Conservation (phyloP, 2,113 vertebrate genomes). For the Opisthocomus hoazin region DNA sequence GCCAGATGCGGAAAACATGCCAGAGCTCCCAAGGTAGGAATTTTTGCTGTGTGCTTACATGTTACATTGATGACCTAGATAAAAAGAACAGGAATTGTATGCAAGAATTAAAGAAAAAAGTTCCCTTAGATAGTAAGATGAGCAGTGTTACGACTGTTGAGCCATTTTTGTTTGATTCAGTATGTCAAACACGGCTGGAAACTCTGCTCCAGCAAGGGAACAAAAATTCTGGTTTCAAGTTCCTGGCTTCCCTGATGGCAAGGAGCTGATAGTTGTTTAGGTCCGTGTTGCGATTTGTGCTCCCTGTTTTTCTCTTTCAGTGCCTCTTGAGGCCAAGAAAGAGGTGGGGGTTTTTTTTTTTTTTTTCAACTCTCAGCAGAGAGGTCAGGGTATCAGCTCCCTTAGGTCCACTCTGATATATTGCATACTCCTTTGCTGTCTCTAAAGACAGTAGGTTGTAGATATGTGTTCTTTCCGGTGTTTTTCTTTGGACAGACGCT, state of each 20-base stretch:
- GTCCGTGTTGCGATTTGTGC: not conserved
- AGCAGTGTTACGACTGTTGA: not conserved
- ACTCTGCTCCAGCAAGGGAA: not conserved
- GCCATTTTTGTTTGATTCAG: not conserved
- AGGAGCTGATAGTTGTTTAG: not conserved
- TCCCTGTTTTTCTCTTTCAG: not conserved
- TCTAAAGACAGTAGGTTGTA: not conserved
- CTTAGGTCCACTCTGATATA: not conserved
- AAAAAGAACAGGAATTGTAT: not conserved
- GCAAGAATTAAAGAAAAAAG: not conserved
- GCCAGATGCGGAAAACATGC: conserved; percentile 83
- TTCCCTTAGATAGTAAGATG: not conserved
- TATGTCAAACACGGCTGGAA: not conserved
- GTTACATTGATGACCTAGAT: not conserved
- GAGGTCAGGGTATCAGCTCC: not conserved
- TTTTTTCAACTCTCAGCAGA: not conserved
- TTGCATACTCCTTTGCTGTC: not conserved
- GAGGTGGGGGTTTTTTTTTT: not conserved
- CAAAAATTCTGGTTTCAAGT: not conserved
- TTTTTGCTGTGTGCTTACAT: not conserved
- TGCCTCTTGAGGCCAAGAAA: not conserved
- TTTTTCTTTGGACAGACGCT: not conserved
- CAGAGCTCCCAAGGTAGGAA: conserved; percentile 84
- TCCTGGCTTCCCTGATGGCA: not conserved
- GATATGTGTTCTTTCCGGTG: not conserved